Base-by-base conservation (phyloP, 2,888 invertebrate genomes). In the Drosophila prostipennis region DNA sequence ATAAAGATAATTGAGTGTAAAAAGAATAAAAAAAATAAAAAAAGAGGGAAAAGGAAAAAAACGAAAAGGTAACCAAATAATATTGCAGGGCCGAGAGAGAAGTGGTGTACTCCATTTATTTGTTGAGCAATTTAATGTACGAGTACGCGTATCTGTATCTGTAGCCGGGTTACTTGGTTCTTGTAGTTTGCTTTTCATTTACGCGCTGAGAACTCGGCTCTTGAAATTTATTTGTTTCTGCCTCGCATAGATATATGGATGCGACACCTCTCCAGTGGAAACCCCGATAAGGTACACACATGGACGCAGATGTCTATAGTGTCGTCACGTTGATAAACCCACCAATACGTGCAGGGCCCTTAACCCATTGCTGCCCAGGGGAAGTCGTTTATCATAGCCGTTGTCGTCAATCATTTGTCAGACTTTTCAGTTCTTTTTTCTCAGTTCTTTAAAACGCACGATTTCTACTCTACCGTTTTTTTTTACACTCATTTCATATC, bases 341-440 rank as follows among this genome's bases (percentile, higher is more conserved):
- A 54, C 49, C 34, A 5, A 64, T 43, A 60, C 26, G 14, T 42
- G 42, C 10, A 13, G 10, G 14, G 36, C 16, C 29, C 70, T 87
- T 81, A 87, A 84, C 82, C 84, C 84, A 74, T 84, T 84, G 77
- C 45, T 61, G 54, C 60, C 72, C 29, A 52, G 53, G 60, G 67
- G 43, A 72, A 61, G 71, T 68, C 71, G 73, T 74, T 58, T 59
- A 64, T 61, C 60, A 67, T 37, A 34, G 42, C 43, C 46, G 49
- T 60, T 74, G 83, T 81, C 87, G 81, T 84, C 87, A 79, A 87
- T 87, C 84, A 87, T 79, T 84, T 61, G 78, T 84, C 78, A 73
- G 69, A 64, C 57, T 74, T 73, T 72, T 76, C 26, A 65, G 61
- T 57, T 57, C 48, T 57, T 48, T 46, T 49, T 70, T 67, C 43